Evolutionary conservation across 2,113 vertebrate genomes (phyloP).

Genomic region (Oncorhynchus kisutch): DNA sequence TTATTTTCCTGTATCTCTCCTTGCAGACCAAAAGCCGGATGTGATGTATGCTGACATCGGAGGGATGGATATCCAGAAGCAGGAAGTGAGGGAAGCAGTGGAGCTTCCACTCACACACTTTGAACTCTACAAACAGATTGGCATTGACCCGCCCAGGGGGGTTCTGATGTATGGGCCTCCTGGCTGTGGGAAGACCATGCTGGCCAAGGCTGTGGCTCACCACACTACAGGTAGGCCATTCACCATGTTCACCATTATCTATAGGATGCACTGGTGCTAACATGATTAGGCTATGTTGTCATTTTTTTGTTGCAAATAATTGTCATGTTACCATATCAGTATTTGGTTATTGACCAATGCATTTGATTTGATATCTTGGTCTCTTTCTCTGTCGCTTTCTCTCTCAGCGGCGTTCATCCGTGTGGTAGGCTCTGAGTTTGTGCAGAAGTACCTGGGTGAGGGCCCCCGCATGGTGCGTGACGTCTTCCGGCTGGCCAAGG

Average conservation of each 20-base stretch:
- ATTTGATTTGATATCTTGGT: background rate
- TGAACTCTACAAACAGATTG: conserved; percentile 96
- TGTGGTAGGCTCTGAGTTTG: conserved; percentile 93
- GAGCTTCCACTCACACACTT: conserved; percentile 95
- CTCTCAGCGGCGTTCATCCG: conserved; percentile 89
- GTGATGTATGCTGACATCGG: conserved; percentile 94
- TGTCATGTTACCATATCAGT: no score
- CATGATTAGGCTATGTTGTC: background rate
- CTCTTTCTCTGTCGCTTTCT: background rate
- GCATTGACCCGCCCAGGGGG: conserved; percentile 90
- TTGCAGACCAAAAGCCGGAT: conserved; percentile 91
- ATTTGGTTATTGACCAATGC: no score
- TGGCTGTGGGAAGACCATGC: conserved; percentile 93
- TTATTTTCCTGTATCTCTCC: conserved; percentile 1
- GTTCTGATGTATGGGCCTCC: conserved; percentile 95
- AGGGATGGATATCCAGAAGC: conserved; percentile 97
- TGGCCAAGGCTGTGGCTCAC: conserved; percentile 94
- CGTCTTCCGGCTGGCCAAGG: conserved; percentile 94
- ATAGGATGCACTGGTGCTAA: background rate
- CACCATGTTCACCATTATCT: background rate
- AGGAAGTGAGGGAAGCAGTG: conserved; percentile 93
- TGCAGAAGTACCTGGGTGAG: conserved; percentile 95
- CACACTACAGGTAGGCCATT: conserved; percentile 86
- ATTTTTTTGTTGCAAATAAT: background rate
- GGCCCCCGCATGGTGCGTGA: conserved; percentile 94